Conservation (phyloP, 2,888 invertebrate genomes). For the Digitonthophagus gazella region DNA sequence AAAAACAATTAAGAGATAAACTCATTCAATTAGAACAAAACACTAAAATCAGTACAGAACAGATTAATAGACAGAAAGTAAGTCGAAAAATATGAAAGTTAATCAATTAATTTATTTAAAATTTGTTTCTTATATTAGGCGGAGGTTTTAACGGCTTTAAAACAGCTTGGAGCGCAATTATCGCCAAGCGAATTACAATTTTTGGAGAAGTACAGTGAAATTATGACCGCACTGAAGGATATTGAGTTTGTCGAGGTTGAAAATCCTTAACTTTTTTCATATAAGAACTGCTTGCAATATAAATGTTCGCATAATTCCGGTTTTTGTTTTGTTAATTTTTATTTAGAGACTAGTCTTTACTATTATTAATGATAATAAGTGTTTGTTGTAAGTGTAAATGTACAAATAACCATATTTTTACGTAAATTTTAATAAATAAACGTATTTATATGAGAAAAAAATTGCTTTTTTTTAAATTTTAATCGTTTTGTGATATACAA, state of each 20-base stretch:
- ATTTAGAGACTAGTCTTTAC: no score
- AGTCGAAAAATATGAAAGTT: not conserved
- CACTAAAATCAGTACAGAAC: slow-evolving; percentile 54
- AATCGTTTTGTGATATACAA: no score
- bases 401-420: no score
- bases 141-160: slow-evolving; percentile 54
- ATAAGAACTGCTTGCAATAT: no score
- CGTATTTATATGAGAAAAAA: no score
- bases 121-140: slow-evolving; percentile 42
- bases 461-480: no score
- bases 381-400: no score
- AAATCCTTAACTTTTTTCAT: slow-evolving; percentile 38
- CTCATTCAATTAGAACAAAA: slow-evolving; percentile 61
- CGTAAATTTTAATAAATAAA: no score
- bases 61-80: slow-evolving; percentile 56
- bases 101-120: slow-evolving; percentile 17
- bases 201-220: slow-evolving; percentile 51
- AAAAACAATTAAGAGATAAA: slow-evolving; percentile 61
- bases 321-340: no score
- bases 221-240: slow-evolving; percentile 46
- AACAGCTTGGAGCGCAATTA: slow-evolving; percentile 56
- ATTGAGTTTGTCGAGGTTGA: slow-evolving; percentile 52
- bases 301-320: no score
- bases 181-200: slow-evolving; percentile 52
- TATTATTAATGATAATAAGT: no score